phyloP scores from a whole-genome alignment of 2,797 vertebrate genomes.

The Ctenochaetus hawaiiensis region DNA sequence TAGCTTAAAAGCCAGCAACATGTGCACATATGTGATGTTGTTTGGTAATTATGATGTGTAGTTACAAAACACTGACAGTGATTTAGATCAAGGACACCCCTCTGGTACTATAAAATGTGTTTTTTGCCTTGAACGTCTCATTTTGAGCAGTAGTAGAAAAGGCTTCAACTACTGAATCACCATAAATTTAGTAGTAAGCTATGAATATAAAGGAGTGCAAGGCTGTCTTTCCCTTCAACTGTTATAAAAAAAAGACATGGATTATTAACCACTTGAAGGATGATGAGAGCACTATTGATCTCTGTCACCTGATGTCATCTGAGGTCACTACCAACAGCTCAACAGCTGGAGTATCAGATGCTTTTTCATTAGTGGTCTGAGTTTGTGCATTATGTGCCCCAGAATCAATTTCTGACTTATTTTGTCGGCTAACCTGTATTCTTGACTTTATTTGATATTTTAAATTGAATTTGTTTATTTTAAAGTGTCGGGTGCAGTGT shows the following conservation, averaged over 20 bases:
- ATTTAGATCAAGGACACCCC: too few species aligned
- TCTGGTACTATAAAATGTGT: too few species aligned
- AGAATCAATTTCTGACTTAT: constrained; percentile 1
- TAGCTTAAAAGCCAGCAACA: background rate
- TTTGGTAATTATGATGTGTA: constrained; percentile 3
- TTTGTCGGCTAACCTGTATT: background rate
- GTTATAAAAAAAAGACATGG: constrained; percentile 7
- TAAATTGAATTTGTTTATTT: background rate
- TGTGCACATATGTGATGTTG: background rate
- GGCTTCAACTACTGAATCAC: background rate
- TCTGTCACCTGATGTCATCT: constrained; percentile 33
- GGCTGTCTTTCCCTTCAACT: constrained; percentile 7
- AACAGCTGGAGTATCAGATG: constrained; percentile 48
- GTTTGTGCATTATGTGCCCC: background rate
- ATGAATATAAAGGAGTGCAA: constrained; percentile 8
- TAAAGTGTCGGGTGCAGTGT: background rate
- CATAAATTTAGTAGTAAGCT: background rate
- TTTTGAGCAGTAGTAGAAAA: background rate
- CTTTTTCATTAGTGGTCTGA: constrained; percentile 46
- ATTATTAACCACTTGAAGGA: constrained; percentile 33
- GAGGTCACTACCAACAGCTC: constrained; percentile 15
- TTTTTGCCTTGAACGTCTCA: background rate
- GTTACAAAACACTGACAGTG: constrained; percentile 20
- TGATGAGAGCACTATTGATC: constrained; percentile 53
- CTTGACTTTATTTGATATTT: background rate